Base-by-base conservation (phyloP, 2,797 vertebrate species). In the Tangara arthus region DNA sequence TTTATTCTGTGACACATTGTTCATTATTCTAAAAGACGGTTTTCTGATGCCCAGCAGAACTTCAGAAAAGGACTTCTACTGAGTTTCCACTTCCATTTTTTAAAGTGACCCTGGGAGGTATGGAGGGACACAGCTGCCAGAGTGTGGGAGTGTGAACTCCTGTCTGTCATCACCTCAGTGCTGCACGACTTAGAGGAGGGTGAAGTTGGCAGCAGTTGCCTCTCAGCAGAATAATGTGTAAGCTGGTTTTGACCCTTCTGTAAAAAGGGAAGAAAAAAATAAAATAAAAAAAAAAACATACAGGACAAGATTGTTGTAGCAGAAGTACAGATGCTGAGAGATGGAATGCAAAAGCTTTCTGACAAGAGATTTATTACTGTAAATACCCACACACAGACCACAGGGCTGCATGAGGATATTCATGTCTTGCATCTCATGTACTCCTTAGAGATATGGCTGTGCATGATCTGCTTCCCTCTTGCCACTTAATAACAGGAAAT, bases 401-500 rank as follows among this genome's bases (percentile, higher is more conserved):
- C 11, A 35, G 34, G 46, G 18, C 16, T 81, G 63, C 19, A 8
- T 81, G 15, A 86, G 82, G 77, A 53, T 44, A 50, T 84, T 68
- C 6, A 5, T 64, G 32, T 82, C 34, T 89, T 92, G 61, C 44
- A 70, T 72, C 46, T 42, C 77, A 41, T 21, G 11, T 89, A 46
- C 24, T 88, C 59, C 79, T 92, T 32, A 20, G 81, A 82, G 82
- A 80, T 24, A 44, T 0, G 53, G n/a, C 13, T 88, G 61, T 84
- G 66, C 37, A 52, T 82, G 85, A 87, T 85, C 66, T 81, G 57
- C 94, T 94, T 95, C n/a, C 41, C 46, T 57, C n/a, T 49, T 88
- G 46, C 57, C 78, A 65, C 52, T 69, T 87, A 53, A 63, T 28
- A 65, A 35, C 82, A 57, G 76, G 78, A 88, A 78, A 87, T 88